Evolutionary conservation across 2,797 vertebrate species (phyloP).

Genomic region (Micromesistius poutassou): DNA sequence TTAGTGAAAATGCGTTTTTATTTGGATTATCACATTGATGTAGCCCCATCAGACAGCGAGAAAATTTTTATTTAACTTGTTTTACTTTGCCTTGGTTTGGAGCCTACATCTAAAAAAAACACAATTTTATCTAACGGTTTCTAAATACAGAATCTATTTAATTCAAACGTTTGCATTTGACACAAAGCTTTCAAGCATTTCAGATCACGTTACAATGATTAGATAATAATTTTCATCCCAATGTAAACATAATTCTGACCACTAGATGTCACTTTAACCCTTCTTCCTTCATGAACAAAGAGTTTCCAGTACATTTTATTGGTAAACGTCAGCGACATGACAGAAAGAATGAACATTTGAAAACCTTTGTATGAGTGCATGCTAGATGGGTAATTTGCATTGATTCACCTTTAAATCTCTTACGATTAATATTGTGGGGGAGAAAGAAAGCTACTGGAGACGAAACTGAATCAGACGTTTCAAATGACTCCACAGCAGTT

Average conservation of each 20-base stretch:
- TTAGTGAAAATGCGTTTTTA: conserved; percentile 4
- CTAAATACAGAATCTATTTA: neutral
- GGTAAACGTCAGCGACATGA: neutral
- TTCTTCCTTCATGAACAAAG: conserved; percentile 19
- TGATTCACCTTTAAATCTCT: neutral
- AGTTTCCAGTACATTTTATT: neutral
- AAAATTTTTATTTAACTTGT: neutral
- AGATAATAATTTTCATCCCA: neutral
- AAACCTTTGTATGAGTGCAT: neutral
- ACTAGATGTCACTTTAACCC: conserved; percentile 86
- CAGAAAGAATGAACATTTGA: neutral
- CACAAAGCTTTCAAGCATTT: neutral
- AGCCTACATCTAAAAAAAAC: neutral
- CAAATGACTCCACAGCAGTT: neutral
- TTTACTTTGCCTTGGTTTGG: neutral
- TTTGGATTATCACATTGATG: neutral
- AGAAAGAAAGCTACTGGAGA: neutral
- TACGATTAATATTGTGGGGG: neutral
- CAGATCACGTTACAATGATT: neutral
- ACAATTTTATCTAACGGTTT: neutral
- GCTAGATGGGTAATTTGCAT: neutral
- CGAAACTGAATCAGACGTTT: neutral
- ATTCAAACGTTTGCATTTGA: neutral
- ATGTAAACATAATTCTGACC: conserved; percentile 43
- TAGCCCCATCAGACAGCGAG: neutral